Percentiles rank a stretch among this genome's conserved stretches.
Evolutionary conservation across 2,797 vertebrate genomes (phyloP).

Genomic region (Arrhamphus sclerolepis): DNA sequence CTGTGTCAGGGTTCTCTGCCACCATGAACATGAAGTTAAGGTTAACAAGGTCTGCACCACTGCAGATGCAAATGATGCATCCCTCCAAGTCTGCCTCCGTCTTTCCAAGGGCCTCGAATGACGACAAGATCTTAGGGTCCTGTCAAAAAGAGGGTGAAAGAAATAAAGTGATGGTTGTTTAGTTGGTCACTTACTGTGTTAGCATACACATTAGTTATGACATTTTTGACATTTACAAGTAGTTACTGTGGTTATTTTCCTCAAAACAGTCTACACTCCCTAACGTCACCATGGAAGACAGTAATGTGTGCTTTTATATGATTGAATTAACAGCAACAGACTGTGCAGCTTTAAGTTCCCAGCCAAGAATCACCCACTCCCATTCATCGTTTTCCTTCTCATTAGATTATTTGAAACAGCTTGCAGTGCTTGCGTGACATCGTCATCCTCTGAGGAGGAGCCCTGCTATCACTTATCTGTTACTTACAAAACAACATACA

Average conservation of each 20-base stretch:
- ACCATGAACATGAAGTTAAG: conserved; percentile 97
- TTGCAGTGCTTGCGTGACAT: conserved; percentile 53
- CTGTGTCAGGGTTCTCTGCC: conserved; percentile 89
- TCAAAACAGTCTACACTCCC: too few species aligned
- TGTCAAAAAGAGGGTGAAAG: conserved; percentile 52
- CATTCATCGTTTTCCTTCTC: conserved; percentile 55
- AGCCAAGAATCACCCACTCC: conserved; percentile 36
- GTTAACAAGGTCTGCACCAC: conserved; percentile 96
- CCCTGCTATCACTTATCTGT: conserved; percentile 38
- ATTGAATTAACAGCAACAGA: conserved; percentile 52
- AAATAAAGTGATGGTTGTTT: neutral
- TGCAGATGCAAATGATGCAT: conserved; percentile 94
- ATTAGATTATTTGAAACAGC: conserved; percentile 69
- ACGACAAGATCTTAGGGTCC: conserved; percentile 95
- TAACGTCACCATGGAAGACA: conserved; percentile 15
- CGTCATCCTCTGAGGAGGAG: conserved; percentile 60
- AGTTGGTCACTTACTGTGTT: neutral
- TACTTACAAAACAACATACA: conserved; percentile 23
- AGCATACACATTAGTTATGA: too few species aligned
- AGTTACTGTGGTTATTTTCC: too few species aligned
- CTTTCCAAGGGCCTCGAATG: conserved; percentile 91
- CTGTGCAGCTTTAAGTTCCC: conserved; percentile 50
- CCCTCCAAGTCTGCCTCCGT: conserved; percentile 92
- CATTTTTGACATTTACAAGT: too few species aligned
- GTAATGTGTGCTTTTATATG: conserved; percentile 31